These are phyloP conservation scores for Muscicapa comitata DNA, from an alignment of 2,797 vertebrate species.

Conservation along the genomic window DNA sequence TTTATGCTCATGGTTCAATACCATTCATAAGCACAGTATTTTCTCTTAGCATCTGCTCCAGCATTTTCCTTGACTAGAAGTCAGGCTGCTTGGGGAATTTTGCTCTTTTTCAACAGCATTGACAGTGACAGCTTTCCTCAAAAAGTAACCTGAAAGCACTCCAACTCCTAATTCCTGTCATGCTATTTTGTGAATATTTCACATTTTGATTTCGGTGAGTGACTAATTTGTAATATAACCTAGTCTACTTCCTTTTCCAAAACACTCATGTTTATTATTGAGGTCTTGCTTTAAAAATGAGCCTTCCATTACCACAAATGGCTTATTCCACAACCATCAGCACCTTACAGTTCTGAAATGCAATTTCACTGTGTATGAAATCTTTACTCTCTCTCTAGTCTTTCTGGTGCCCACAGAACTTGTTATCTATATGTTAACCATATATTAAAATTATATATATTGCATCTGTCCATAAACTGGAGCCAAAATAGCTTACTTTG, in stretches of 20 bases:
- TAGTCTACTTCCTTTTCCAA: not conserved
- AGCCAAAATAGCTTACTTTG: not conserved
- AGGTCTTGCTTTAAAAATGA: not conserved
- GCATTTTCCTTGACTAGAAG: not conserved
- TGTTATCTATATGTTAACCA: not conserved
- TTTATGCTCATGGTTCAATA: not conserved
- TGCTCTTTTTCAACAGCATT: not conserved
- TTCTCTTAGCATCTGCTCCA: not conserved
- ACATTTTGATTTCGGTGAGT: not conserved
- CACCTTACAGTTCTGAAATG: not conserved
- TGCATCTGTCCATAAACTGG: not conserved
- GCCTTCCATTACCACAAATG: not conserved
- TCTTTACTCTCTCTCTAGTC: not conserved
- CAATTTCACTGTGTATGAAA: not conserved
- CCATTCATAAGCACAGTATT: not conserved
- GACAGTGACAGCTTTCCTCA: not conserved
- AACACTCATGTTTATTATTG: not conserved
- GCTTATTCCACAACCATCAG: not conserved
- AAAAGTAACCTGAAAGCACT: not conserved
- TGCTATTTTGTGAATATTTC: not conserved
- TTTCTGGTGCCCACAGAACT: not conserved
- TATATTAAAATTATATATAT: not conserved
- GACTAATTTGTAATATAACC: not conserved
- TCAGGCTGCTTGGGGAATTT: not conserved
- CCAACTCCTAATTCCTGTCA: not conserved